Conservation (phyloP, 1,140 invertebrate species). For the Zaprionus kolodkinae region DNA sequence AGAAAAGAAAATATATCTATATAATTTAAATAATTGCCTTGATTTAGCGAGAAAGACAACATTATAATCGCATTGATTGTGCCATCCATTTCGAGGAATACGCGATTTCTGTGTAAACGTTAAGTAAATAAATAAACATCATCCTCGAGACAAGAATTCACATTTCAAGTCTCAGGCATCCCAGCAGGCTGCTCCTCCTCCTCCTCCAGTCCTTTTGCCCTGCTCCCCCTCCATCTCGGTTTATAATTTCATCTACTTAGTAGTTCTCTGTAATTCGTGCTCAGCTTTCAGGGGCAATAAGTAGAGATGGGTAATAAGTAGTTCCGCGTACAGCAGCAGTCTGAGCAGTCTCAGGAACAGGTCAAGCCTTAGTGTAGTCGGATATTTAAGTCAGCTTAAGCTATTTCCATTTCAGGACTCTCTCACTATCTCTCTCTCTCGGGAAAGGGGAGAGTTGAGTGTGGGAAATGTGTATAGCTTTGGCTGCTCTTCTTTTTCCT, state of each 20-base stretch:
- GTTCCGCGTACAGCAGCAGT: neutral
- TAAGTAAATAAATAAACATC: neutral
- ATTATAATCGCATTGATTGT: neutral
- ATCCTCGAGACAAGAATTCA: neutral
- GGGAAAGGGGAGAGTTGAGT: no score
- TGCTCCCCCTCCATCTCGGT: neutral
- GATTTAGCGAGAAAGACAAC: neutral
- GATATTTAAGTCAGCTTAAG: neutral
- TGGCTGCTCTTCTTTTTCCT: neutral
- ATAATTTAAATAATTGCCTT: no score
- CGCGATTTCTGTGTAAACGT: neutral
- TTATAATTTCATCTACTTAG: slow-evolving; percentile 6
- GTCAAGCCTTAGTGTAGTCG: neutral
- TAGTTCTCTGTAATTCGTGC: slow-evolving; percentile 3
- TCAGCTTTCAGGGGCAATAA: neutral
- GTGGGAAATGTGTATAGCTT: neutral
- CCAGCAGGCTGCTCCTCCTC: neutral
- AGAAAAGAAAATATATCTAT: neutral
- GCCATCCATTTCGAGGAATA: neutral
- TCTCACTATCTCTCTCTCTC: no score
- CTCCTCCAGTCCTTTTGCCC: neutral
- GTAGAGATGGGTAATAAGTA: neutral
- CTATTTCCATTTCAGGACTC: no score
- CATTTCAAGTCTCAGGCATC: neutral
- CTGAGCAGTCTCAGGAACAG: neutral